Base-by-base conservation (phyloP, 2,888 invertebrate genomes). In the Elmis aenea region DNA sequence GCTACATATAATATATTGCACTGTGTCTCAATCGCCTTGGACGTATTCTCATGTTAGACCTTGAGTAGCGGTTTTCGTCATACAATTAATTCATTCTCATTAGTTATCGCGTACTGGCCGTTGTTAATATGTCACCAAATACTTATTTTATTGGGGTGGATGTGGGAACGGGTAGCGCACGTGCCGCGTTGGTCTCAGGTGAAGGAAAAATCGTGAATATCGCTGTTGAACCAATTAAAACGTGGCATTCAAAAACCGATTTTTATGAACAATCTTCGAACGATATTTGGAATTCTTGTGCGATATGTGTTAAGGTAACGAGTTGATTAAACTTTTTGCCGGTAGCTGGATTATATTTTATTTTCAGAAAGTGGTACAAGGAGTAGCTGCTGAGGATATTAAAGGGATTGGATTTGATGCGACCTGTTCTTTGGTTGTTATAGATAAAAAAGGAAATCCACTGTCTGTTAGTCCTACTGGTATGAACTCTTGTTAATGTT, bases 341-440 rank as follows among this genome's bases (percentile, higher is more conserved):
- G n/a, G n/a, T n/a, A n/a, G n/a, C n/a, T n/a, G 5, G 8, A 13
- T 27, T 20, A 26, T 13, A 3, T 14, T 9, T 22, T 20, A 12
- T 41, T 64, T 65, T 25, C 61, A 87, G 87, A 70, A 74, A 57
- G 79, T 85, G 6, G 65, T 71, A n/a, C 54, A 61, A 26, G 70
- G 70, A 34, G 61, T 77, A 44, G 66, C 72, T 48, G 74, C 74
- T 32, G 62, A 69, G 38, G 68, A 59, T 50, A 74, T 92, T n/a
- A 81, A 78, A 68, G 92, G 92, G 9, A 81, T 96, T 52, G 93
- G 94, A 3, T 95, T 95, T 71, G 94, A 93, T 73, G 95, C 94
- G 9, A 96, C 95, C 6, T 95, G 95, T 63, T 95, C 95, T 0
- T 67, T 96, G 40, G 95, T 90, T 1, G 84, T 79, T 3, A 59